These are phyloP conservation scores for Poecilia velifera DNA, from an alignment of 2,797 vertebrate genomes.

Conservation along the genomic window DNA sequence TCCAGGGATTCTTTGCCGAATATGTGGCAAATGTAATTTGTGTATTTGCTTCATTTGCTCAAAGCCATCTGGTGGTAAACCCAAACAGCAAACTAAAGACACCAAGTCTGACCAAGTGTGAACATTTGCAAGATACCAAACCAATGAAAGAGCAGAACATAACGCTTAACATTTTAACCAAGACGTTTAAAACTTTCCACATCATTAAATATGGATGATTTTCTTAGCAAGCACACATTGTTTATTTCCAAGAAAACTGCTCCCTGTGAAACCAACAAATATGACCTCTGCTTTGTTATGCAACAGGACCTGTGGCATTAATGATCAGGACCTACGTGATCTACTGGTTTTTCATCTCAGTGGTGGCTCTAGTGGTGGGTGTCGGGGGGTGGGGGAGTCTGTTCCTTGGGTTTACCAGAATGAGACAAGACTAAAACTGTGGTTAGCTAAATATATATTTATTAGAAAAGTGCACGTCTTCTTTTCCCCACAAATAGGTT, in stretches of 20 bases:
- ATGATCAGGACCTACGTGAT: neutral
- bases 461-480: neutral
- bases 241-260: constrained; percentile 1
- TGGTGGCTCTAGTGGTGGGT: neutral
- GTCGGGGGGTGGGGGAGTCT: neutral
- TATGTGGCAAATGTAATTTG: constrained; percentile 28
- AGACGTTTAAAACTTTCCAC: neutral
- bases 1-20: constrained; percentile 33
- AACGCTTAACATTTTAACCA: neutral
- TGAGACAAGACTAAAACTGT: neutral
- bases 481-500: neutral
- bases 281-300: neutral
- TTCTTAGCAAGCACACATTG: neutral
- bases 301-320: neutral
- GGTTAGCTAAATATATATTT: neutral
- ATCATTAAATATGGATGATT: neutral
- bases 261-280: neutral
- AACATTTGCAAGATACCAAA: neutral
- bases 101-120: neutral
- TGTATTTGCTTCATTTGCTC: constrained; percentile 5
- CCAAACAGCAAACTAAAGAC: constrained; percentile 3
- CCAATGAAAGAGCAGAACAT: neutral
- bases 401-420: neutral
- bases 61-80: constrained; percentile 24
- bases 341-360: neutral